Evolutionary conservation across 2,888 invertebrate genomes (phyloP), one percentile per base, ranked within the genome.

Genomic region (Lepidonotus clava): DNA sequence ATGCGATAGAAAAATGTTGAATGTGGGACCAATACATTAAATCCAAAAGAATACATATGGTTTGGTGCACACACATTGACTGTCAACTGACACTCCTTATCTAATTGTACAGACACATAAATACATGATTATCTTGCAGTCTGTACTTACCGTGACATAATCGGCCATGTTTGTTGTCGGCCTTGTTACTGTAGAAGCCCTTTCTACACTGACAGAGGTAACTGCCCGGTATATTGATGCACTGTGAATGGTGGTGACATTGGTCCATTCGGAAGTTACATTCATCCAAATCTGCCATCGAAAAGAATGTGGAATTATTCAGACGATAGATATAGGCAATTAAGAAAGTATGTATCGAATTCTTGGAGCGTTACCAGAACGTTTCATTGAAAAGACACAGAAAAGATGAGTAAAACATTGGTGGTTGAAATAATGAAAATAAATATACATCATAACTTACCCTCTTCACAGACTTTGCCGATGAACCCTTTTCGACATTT

Each of bases 401-500:
- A 46, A 46, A 46, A 46, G 46, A 18, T 11, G 18, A 53, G 53
- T n/a, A 53, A 53, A 53, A 53, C 53, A n/a, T n/a, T 53, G 2
- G 2, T 53, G 46, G 8, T 46, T 18, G 46, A 46, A 46, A 46
- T 46, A 11, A 46, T 11, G 18, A 8, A 46, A 46, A 46, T 46
- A 18, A 18, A 11, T 46, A 46, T 8, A 46, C 8, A 8, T 66
- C 11, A 8, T 21, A 11, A 88, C 91, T 88, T 89, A 94, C 94
- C 94, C 89, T 96, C 96, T 95, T 97, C 97, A 95, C 98, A 98
- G 92, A 96, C 96, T 91, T 95, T 95, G 88, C 98, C 98, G 84
- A 96, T 96, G 95, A 97, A 98, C 21, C 98, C 98, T 90, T 96
- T 95, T 77, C 96, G 96, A 95, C 98, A 98, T 88, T 96, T 95